These are phyloP conservation scores for Macropus fuliginosus DNA, from an alignment of 2,797 vertebrate genomes.

Conservation along the genomic window DNA sequence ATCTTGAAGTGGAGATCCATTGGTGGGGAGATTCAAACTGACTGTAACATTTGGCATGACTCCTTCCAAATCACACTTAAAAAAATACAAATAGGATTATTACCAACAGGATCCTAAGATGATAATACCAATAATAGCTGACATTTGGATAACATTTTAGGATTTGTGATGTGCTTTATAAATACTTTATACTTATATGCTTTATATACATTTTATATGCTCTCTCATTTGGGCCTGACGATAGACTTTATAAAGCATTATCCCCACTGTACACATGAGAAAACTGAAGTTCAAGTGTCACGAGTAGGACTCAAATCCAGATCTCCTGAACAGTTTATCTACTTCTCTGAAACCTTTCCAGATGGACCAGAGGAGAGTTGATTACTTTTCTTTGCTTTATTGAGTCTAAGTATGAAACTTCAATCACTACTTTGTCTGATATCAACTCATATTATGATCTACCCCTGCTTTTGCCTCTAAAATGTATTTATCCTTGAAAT, in stretches of 20 bases:
- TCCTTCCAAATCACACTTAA: constrained; percentile 96
- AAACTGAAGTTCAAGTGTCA: not conserved
- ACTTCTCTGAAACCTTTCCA: not conserved
- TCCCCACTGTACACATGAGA: not conserved
- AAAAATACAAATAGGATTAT: constrained; percentile 50
- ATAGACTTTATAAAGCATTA: not conserved
- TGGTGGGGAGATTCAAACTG: constrained; percentile 92
- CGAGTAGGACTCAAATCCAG: not conserved
- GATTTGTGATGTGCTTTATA: not conserved
- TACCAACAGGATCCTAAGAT: not conserved
- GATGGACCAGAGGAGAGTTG: not conserved
- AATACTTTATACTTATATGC: not conserved
- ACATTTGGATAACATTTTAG: not conserved
- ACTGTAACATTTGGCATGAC: constrained; percentile 92
- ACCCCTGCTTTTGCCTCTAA: not conserved
- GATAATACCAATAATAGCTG: not conserved
- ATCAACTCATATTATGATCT: not conserved
- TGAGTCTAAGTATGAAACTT: not conserved
- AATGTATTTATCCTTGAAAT: not conserved
- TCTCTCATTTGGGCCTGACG: not conserved
- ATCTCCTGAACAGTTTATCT: not conserved
- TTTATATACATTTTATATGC: not conserved
- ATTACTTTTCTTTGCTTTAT: not conserved
- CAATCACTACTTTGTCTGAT: not conserved
- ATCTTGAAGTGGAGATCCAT: constrained; percentile 95